Evolutionary conservation across 2,888 invertebrate species (phyloP), one percentile per base, ranked within the genome.

Genomic region (Meteorus colon): DNA sequence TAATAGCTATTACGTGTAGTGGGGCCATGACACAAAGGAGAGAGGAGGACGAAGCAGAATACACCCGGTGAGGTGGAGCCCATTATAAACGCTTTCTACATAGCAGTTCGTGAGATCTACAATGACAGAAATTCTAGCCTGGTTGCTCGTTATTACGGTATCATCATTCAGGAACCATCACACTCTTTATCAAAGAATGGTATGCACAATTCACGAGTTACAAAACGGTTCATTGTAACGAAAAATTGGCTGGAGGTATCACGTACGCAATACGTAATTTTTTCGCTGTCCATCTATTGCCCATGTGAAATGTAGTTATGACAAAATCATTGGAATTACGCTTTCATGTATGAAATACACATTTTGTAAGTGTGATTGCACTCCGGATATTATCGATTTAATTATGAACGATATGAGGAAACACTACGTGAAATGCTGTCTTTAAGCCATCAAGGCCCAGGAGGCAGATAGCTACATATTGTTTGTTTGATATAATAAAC

Each of bases 1-100:
- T 81, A 80, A 79, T 79, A 79, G 78, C 77, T 77, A 82, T 81
- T 81, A 79, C 79, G 73, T 77, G 78, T 74, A 70, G 68, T 79
- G 77, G 75, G 76, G 77, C 75, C 78, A 78, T 79, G 78, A 78
- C 79, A 77, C 76, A 8, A 34, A 34, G 34, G 8, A 34, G 34
- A 34, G 34, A 34, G 34, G 34, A 70, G 75, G 72, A 69, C 4
- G 68, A 37, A 8, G 63, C n/a, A 59, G 60, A 70, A 74, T 73
- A 74, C 48, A 74, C 65, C 75, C 72, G 77, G 59, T 31, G 66
- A 27, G 59, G 66, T 75, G 75, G 69, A 77, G 75, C 34, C 31
- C n/a, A 63, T 63, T 34, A 34, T 34, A n/a, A 63, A 48, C 16
- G 14, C 34, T 63, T 63, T 63, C 34, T 34, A 63, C n/a, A 48